These are phyloP conservation scores for Entomobrya multifasciata DNA, from an alignment of 2,888 invertebrate species.

Conservation along the genomic window DNA sequence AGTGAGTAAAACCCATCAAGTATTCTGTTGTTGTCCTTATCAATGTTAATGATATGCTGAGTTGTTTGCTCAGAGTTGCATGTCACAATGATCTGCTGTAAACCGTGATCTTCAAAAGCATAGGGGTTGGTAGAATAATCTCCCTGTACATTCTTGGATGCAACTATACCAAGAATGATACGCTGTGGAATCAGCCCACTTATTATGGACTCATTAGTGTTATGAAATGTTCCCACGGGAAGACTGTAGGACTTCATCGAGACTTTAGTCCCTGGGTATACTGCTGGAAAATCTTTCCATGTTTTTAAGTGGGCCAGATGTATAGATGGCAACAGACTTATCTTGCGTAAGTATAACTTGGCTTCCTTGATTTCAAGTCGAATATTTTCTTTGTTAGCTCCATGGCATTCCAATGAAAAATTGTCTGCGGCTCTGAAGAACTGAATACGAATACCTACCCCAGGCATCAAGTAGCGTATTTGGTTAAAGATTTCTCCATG, in stretches of 20 bases:
- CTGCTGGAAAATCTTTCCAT: slow-evolving; percentile 43
- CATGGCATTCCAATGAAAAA: slow-evolving; percentile 52
- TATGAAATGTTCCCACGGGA: slow-evolving; percentile 47
- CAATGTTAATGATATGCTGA: slow-evolving; percentile 9
- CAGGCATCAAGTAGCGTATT: slow-evolving; percentile 57
- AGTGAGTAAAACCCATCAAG: slow-evolving; percentile 26
- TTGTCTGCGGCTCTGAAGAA: slow-evolving; percentile 45
- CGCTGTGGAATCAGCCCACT: slow-evolving; percentile 60
- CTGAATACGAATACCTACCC: slow-evolving; percentile 57
- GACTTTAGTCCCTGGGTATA: slow-evolving; percentile 55
- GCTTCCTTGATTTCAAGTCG: slow-evolving; percentile 57
- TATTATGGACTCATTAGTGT: slow-evolving; percentile 62
- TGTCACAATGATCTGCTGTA: slow-evolving; percentile 42
- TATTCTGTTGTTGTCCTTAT: background rate
- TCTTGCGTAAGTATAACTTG: slow-evolving; percentile 39
- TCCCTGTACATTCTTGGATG: slow-evolving; percentile 47
- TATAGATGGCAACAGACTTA: slow-evolving; percentile 61
- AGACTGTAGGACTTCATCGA: slow-evolving; percentile 65
- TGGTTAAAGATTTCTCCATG: slow-evolving; percentile 63
- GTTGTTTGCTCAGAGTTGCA: slow-evolving; percentile 26
- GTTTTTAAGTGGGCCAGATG: slow-evolving; percentile 46
- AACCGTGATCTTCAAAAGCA: slow-evolving; percentile 30
- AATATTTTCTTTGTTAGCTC: slow-evolving; percentile 13
- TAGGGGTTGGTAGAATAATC: slow-evolving; percentile 36
- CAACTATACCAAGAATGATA: slow-evolving; percentile 63